Percentiles rank a stretch among this genome's conserved stretches.
Evolutionary conservation across 2,888 invertebrate species (phyloP).

Genomic region (Drosophila vallismaia): DNA sequence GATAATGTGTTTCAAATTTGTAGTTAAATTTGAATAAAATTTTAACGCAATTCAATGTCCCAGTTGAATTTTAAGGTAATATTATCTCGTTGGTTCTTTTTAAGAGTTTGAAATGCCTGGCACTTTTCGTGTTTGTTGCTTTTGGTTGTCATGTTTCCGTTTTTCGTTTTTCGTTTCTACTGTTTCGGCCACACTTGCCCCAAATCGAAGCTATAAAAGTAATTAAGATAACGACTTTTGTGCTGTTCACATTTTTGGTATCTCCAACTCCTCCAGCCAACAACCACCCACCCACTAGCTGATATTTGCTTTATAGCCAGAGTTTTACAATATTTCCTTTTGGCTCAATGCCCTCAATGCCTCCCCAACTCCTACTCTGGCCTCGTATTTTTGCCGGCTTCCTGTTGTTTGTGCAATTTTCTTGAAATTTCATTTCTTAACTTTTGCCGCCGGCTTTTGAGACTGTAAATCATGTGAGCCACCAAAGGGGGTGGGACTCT

Average conservation of each 20-base stretch:
- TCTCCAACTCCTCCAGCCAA: background rate
- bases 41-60: background rate
- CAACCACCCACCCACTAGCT: constrained; percentile 16
- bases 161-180: constrained; percentile 10
- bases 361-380: constrained; percentile 10
- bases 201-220: constrained; percentile 80
- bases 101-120: background rate
- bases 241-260: constrained; percentile 51
- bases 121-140: background rate
- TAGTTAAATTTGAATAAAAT: background rate
- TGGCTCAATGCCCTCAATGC: constrained; percentile 37
- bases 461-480: constrained; percentile 71
- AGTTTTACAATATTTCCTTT: constrained; percentile 72
- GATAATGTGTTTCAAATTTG: background rate
- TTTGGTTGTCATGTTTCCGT: constrained; percentile 20
- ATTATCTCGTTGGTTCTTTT: background rate
- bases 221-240: constrained; percentile 81
- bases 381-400: constrained; percentile 46
- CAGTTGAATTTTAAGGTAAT: background rate
- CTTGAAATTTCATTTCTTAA: constrained; percentile 79
- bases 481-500: constrained; percentile 5
- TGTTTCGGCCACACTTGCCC: constrained; percentile 27
- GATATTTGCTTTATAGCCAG: constrained; percentile 72
- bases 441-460: constrained; percentile 68
- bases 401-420: constrained; percentile 75